A percentile compares a stretch with the other conserved stretches of the same genome.
Evolutionary conservation across 2,888 invertebrate genomes (phyloP).

Genomic region (Myathropa florea): DNA sequence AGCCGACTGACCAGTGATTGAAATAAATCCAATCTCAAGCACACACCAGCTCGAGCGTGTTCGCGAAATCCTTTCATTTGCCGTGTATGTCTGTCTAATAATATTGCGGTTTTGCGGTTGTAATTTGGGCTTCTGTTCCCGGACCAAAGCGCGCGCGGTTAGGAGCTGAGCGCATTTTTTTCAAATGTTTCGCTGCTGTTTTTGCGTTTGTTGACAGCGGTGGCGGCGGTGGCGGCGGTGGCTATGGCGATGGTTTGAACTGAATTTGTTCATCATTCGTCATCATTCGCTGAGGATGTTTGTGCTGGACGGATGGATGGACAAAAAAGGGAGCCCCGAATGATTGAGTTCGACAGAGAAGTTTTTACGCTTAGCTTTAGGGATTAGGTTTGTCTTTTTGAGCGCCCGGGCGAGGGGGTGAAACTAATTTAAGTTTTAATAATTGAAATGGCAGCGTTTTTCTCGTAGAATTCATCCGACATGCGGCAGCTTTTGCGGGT

Average conservation of each 20-base stretch:
- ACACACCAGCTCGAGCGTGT: constrained; percentile 11
- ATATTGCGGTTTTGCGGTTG: constrained; percentile 69
- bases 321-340: background rate
- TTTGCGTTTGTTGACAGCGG: too few species aligned
- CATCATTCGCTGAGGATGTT: background rate
- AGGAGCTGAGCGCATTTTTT: background rate
- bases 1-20: constrained; percentile 63
- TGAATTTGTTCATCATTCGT: constrained; percentile 51
- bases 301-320: constrained; percentile 7
- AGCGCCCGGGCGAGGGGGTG: background rate
- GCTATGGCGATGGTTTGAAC: background rate
- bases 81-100: constrained; percentile 57
- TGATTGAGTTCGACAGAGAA: constrained; percentile 51
- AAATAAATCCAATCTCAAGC: constrained; percentile 66
- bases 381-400: constrained; percentile 22
- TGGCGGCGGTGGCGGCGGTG: too few species aligned
- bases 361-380: constrained; percentile 16
- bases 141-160: background rate
- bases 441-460: constrained; percentile 34
- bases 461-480: background rate
- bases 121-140: constrained; percentile 54
- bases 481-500: background rate
- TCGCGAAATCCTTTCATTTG: constrained; percentile 62
- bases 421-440: constrained; percentile 66
- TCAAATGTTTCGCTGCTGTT: constrained; percentile 1